Percentiles rank a stretch among this genome's conserved stretches.
Evolutionary conservation across 2,888 invertebrate species (phyloP).

Genomic region (Synanthedon tipuliformis): DNA sequence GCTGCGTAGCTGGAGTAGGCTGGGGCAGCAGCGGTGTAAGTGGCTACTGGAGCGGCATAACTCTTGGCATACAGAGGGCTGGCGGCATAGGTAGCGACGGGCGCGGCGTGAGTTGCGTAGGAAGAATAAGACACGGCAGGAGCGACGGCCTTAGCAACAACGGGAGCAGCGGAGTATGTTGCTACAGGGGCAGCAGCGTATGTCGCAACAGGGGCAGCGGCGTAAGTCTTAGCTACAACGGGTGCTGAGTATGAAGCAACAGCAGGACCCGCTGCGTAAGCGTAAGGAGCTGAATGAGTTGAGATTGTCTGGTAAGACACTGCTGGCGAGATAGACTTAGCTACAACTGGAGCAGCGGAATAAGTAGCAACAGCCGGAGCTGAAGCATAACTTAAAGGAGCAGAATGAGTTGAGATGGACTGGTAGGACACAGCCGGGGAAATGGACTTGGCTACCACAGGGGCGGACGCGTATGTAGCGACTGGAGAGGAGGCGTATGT

Average conservation of each 20-base stretch:
- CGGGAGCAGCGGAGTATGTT: slow-evolving; percentile 12
- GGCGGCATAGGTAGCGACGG: slow-evolving; percentile 33
- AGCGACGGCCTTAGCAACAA: slow-evolving; percentile 9
- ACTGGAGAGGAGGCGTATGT: slow-evolving; percentile 5
- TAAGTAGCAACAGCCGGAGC: slow-evolving; percentile 15
- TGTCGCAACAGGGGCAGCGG: slow-evolving; percentile 23
- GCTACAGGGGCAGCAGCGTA: slow-evolving; percentile 18
- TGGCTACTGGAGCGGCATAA: slow-evolving; percentile 12
- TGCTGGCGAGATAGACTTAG: slow-evolving; percentile 19
- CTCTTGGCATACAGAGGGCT: slow-evolving; percentile 22
- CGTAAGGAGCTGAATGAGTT: slow-evolving; percentile 39
- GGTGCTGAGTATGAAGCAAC: slow-evolving; percentile 46
- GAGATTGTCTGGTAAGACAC: slow-evolving; percentile 13
- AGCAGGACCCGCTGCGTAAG: slow-evolving; percentile 17
- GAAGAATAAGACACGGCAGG: slow-evolving; percentile 13
- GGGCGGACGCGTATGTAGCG: slow-evolving; percentile 9
- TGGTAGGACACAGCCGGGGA: slow-evolving; percentile 32
- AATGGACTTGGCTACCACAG: slow-evolving; percentile 22
- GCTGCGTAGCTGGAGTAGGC: slow-evolving; percentile 26
- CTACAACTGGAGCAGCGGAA: slow-evolving; percentile 20
- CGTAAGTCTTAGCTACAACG: slow-evolving; percentile 30
- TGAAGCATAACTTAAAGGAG: slow-evolving; percentile 16
- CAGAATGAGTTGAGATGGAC: slow-evolving; percentile 13
- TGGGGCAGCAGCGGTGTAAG: slow-evolving; percentile 21
- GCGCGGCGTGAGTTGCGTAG: slow-evolving; percentile 24